Evolutionary conservation across 2,113 vertebrate genomes (phyloP).

Genomic region (Pseudopodoces humilis): DNA sequence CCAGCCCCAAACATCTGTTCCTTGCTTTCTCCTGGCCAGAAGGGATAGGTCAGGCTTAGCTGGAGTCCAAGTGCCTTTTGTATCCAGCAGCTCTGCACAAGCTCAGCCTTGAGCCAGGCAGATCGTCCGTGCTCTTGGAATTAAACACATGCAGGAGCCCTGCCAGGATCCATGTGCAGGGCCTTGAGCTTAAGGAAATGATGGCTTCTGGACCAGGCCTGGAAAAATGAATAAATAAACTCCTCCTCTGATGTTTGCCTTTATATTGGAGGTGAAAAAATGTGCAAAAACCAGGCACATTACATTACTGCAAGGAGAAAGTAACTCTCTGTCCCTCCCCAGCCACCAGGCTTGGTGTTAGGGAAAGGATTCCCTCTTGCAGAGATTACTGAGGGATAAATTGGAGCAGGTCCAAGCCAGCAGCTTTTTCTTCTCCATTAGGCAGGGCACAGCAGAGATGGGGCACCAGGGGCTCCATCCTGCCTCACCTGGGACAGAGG

Average conservation of each 20-base stretch:
- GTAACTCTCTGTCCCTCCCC: background rate
- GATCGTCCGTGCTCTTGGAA: background rate
- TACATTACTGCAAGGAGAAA: background rate
- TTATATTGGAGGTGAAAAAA: background rate
- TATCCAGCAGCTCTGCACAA: background rate
- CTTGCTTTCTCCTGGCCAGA: background rate
- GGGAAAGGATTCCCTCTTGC: background rate
- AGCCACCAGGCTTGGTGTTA: background rate
- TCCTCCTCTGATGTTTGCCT: background rate
- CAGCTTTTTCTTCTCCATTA: background rate
- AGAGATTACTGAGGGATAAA: background rate
- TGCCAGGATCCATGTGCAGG: rapidly evolving
- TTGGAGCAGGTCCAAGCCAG: background rate
- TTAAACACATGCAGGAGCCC: background rate
- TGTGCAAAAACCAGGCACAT: background rate
- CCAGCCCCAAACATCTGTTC: background rate
- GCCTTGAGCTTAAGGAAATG: background rate
- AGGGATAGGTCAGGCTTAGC: background rate
- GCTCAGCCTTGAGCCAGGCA: background rate
- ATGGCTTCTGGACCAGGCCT: background rate
- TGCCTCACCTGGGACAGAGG: background rate
- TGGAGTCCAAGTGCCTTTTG: background rate
- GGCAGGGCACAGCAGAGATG: background rate
- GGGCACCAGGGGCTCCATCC: background rate
- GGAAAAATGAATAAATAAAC: background rate